Evolutionary conservation across 2,888 invertebrate genomes (phyloP), one percentile per base, ranked within the genome.

Genomic region (Lasioglossum pauxillum): DNA sequence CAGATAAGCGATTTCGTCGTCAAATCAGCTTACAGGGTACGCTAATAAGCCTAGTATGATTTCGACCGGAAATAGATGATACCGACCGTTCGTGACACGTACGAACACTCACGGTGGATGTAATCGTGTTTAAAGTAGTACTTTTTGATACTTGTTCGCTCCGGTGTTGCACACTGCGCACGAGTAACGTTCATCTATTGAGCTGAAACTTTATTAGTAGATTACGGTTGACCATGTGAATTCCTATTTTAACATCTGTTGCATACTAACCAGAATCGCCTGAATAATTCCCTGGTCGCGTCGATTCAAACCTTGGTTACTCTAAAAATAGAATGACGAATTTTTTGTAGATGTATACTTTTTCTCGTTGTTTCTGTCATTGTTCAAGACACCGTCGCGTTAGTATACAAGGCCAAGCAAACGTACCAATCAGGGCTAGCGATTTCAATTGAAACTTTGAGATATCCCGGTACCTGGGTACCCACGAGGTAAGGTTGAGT

Each of bases 41-140:
- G 77, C 35, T 82, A 86, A 86, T 87, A 76, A 83, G 71, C 78
- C 60, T 60, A 75, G 79, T 80, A 69, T 35, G 78, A 87, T 85
- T 80, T 83, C 83, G 67, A 85, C 78, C 88, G 88, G 88, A 88
- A 87, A 85, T 85, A 83, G 83, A 82, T 69, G 75, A 75, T 77
- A 81, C 80, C 76, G 79, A 46, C 60, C 77, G 73, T 80, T 85
- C 81, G 82, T 75, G 69, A 77, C 78, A 81, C 80, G 80, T 80
- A 84, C 69, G 73, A 49, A 44, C 72, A 69, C 78, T 82, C 74
- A 27, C 53, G 76, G 49, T 74, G 60, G 44, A 73, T 53, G 60
- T 83, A 83, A 86, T 80, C 72, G 67, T 49, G 73, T 82, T 72
- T 85, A 57, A 85, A 77, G 75, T 27, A 82, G 67, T 60, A 73